Conservation (phyloP, 1,140 invertebrate genomes). For the Neocloeon triangulifer region DNA sequence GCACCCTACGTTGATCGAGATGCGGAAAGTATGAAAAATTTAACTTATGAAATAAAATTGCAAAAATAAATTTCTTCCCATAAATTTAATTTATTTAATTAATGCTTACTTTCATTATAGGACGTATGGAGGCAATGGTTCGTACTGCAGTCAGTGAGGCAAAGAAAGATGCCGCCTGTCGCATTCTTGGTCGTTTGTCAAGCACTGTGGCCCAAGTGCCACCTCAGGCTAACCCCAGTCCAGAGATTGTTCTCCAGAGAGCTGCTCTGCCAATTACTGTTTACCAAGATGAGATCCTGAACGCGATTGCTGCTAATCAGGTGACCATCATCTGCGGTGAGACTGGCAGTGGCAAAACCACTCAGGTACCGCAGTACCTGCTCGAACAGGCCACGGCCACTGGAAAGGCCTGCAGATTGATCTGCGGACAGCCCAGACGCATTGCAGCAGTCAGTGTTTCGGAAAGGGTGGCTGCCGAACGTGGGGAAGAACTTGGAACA, state of each 20-base stretch:
- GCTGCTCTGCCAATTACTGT: slow-evolving; percentile 29
- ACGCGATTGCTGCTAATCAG: slow-evolving; percentile 24
- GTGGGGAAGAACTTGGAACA: slow-evolving; percentile 64
- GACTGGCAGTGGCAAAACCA: slow-evolving; percentile 78
- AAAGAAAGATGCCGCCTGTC: too few relatives aligned
- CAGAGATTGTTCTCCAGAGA: slow-evolving; percentile 25
- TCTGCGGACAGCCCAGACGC: slow-evolving; percentile 81
- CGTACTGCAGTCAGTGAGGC: too few relatives aligned
- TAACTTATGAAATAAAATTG: slow-evolving; percentile 15
- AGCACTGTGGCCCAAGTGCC: slow-evolving; percentile 38
- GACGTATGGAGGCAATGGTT: slow-evolving; percentile 17
- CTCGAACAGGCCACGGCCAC: slow-evolving; percentile 45
- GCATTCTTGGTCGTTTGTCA: slow-evolving; percentile 31
- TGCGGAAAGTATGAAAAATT: slow-evolving; percentile 12
- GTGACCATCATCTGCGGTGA: slow-evolving; percentile 51
- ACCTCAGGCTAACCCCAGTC: slow-evolving; percentile 19
- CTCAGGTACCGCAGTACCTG: slow-evolving; percentile 77
- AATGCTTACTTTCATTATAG: not conserved
- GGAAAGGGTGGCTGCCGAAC: slow-evolving; percentile 59
- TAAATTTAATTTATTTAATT: not conserved
- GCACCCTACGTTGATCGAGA: slow-evolving; percentile 28
- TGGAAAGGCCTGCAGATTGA: slow-evolving; percentile 53
- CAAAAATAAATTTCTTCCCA: slow-evolving; percentile 5
- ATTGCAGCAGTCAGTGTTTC: slow-evolving; percentile 74
- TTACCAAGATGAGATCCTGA: slow-evolving; percentile 25